Percentiles rank a stretch among this genome's conserved stretches.
These are phyloP conservation scores for Enteromius unitaeniatus DNA, from an alignment of 2,797 vertebrate genomes.

Conservation along the genomic window DNA sequence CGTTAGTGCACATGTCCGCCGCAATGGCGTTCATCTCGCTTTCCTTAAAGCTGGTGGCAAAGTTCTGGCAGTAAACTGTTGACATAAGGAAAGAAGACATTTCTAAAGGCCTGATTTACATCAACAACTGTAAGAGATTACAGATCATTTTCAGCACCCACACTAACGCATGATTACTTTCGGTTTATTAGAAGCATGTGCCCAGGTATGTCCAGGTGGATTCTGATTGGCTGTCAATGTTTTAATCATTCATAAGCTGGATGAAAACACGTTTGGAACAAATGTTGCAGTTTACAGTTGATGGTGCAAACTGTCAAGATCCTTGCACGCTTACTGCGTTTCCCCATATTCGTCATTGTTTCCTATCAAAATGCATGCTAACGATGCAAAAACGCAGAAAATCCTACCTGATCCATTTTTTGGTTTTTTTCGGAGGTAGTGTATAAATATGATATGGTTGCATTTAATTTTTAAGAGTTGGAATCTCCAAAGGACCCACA, in stretches of 20 bases:
- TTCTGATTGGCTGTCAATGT: not conserved
- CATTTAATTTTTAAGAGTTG: not conserved
- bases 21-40: constrained; percentile 89
- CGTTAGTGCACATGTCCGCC: constrained; percentile 87
- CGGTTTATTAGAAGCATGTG: not conserved
- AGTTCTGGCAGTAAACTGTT: constrained; percentile 88
- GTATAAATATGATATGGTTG: too few relatives aligned
- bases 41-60: constrained; percentile 87
- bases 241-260: not conserved
- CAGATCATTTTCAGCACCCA: not conserved
- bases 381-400: too few relatives aligned
- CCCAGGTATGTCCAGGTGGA: not conserved
- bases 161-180: not conserved
- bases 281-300: too few relatives aligned
- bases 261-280: not conserved
- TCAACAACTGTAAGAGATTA: not conserved
- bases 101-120: not conserved
- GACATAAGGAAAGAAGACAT: not conserved
- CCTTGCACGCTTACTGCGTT: too few relatives aligned
- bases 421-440: not conserved
- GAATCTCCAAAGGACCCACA: not conserved
- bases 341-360: too few relatives aligned
- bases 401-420: too few relatives aligned
- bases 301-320: too few relatives aligned
- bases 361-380: too few relatives aligned